Conservation (phyloP, 2,113 vertebrate species). For the Dicerorhinus sumatrensis region DNA sequence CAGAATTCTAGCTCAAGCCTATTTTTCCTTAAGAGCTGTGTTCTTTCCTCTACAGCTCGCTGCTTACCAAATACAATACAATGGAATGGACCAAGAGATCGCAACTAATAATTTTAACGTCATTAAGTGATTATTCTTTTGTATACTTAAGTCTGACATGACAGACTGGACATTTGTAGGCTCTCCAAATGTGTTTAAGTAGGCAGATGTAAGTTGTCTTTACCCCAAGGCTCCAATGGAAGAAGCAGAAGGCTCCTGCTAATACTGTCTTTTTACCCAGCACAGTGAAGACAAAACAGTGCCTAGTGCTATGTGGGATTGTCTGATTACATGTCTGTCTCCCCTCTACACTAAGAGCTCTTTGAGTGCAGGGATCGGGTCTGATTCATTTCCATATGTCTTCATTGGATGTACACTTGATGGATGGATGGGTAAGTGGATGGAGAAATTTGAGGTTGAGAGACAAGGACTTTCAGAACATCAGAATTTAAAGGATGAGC, state of each 20-base stretch:
- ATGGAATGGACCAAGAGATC: neutral
- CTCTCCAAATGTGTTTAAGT: neutral
- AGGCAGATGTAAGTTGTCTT: neutral
- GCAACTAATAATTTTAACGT: neutral
- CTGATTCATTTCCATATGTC: neutral
- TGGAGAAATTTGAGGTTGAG: neutral
- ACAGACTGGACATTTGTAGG: neutral
- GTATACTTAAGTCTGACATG: neutral
- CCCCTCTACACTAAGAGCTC: neutral
- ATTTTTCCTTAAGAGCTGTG: neutral
- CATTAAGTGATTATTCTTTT: slow-evolving; percentile 14
- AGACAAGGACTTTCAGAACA: slow-evolving; percentile 15
- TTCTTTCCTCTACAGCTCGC: neutral
- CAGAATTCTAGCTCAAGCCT: neutral
- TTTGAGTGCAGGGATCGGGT: neutral
- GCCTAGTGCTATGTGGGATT: neutral
- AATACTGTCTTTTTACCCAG: neutral
- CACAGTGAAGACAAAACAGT: neutral
- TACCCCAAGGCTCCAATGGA: neutral
- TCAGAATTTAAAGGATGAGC: neutral
- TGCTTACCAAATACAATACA: neutral
- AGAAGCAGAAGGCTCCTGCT: neutral
- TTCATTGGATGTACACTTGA: neutral
- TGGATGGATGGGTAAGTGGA: neutral
- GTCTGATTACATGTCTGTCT: neutral